Evolutionary conservation across 2,797 vertebrate species (phyloP).

Genomic region (Xiphorhynchus erythropygius): DNA sequence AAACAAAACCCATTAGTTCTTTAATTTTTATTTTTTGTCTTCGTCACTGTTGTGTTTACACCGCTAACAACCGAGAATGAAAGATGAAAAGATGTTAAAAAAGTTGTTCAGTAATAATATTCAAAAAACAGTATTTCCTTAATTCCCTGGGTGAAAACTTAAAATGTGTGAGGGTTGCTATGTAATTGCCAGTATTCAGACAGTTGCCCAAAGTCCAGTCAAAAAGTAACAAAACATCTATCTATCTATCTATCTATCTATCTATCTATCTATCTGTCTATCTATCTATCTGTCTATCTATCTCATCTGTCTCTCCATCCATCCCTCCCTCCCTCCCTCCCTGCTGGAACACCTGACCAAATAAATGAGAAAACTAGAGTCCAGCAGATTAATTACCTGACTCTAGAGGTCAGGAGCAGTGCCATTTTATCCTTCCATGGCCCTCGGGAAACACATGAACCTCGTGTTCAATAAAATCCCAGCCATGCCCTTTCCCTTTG

Average conservation of each 20-base stretch:
- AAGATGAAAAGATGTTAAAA: background rate
- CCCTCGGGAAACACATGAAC: background rate
- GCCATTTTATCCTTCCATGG: background rate
- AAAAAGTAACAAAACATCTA: background rate
- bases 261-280: no score
- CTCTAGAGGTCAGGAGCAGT: background rate
- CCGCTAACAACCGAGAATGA: background rate
- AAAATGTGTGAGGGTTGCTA: background rate
- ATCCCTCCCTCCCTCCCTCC: no score
- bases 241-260: background rate
- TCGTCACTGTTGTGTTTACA: background rate
- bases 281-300: no score
- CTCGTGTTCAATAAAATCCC: background rate
- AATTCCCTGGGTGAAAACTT: background rate
- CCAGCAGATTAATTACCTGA: background rate
- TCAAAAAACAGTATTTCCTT: background rate
- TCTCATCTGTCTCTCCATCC: no score
- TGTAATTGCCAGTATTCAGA: background rate
- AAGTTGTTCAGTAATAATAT: background rate
- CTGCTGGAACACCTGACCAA: background rate
- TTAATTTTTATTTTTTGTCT: rapidly evolving
- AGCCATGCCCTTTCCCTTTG: background rate
- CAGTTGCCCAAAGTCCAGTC: background rate
- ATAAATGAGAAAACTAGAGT: background rate
- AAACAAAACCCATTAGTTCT: background rate